Percentiles rank a stretch among this genome's conserved stretches.
These are phyloP conservation scores for Tiphia femorata DNA, from an alignment of 2,888 invertebrate species.

Conservation along the genomic window DNA sequence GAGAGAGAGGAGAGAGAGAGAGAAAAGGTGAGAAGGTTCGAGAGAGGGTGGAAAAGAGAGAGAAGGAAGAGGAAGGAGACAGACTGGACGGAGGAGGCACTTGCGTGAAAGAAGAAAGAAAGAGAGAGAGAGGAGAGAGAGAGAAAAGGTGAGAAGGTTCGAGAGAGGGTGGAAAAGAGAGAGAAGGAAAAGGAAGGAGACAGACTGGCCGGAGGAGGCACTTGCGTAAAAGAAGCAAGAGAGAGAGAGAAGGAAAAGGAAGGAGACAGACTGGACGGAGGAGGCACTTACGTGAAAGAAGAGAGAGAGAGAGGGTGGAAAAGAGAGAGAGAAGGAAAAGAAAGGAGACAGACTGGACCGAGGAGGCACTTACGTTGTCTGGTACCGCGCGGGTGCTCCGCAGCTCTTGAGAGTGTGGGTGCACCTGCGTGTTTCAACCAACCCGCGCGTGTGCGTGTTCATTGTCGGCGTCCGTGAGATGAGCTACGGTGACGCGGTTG, in stretches of 20 bases:
- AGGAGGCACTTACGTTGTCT: neutral
- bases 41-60: neutral
- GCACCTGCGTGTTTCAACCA: neutral
- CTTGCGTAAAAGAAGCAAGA: neutral
- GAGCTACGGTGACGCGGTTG: conserved; percentile 42
- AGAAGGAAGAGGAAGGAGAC: no score
- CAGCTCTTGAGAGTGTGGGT: no score
- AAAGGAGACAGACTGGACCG: neutral
- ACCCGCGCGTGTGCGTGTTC: neutral
- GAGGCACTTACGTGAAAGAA: neutral
- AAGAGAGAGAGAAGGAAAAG: neutral
- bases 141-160: no score
- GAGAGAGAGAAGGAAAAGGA: neutral
- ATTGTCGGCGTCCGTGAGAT: conserved; percentile 23
- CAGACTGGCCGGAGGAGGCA: neutral
- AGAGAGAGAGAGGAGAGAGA: no score
- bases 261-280: neutral
- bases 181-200: neutral
- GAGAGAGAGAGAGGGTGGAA: neutral
- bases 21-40: neutral
- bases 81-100: no score
- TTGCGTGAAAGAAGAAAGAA: neutral
- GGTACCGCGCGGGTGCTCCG: no score
- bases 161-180: neutral
- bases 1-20: neutral